These are phyloP conservation scores for Phrynocephalus vlangalii DNA, from an alignment of 2,797 vertebrate genomes.

Conservation along the genomic window DNA sequence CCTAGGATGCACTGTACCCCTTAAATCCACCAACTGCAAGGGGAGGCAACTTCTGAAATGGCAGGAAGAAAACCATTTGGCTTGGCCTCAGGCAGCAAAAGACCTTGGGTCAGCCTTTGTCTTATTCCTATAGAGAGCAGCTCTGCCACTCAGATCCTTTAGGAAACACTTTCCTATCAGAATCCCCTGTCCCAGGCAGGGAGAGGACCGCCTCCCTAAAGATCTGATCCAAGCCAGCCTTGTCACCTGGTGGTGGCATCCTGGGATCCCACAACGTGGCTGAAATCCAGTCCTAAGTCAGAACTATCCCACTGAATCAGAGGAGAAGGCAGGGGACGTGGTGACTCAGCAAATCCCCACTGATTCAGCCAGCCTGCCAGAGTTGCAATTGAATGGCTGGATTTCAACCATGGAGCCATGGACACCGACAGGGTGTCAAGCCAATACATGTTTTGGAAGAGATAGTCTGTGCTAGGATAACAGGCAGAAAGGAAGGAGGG, in stretches of 20 bases:
- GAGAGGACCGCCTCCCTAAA: not conserved
- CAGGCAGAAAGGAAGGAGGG: not conserved
- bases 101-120: not conserved
- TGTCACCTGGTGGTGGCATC: too few species aligned
- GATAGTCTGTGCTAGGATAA: too few species aligned
- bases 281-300: too few species aligned
- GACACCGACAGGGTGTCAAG: too few species aligned
- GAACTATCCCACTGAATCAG: not conserved
- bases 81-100: not conserved
- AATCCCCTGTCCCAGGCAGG: not conserved
- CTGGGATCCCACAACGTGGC: too few species aligned
- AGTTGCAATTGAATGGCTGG: not conserved
- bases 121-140: not conserved
- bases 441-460: too few species aligned
- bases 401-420: not conserved
- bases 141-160: not conserved
- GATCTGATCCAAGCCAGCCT: not conserved
- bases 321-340: too few species aligned
- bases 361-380: too few species aligned
- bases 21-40: not conserved
- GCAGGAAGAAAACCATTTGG: not conserved
- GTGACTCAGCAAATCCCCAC: too few species aligned
- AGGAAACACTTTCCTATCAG: not conserved
- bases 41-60: too few species aligned
- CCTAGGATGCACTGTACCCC: not conserved